These are phyloP conservation scores for Eulithis prunata DNA, from an alignment of 2,888 invertebrate genomes.

Conservation along the genomic window DNA sequence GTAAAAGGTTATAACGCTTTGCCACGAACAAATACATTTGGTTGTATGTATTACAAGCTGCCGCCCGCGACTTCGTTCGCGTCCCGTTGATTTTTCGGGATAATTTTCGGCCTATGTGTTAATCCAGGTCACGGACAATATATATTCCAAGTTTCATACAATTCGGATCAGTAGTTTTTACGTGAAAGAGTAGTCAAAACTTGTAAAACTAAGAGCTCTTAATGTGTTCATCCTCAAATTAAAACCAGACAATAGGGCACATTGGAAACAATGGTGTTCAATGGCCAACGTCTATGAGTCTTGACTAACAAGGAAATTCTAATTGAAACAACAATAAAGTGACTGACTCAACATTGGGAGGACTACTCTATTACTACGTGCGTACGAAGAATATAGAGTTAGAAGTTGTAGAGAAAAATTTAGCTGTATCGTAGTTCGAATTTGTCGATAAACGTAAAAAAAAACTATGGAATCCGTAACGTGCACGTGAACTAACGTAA, in stretches of 20 bases:
- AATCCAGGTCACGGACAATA: too few relatives aligned
- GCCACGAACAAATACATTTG: constrained; percentile 2
- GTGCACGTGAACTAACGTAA: not conserved
- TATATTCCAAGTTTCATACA: too few relatives aligned
- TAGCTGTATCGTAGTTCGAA: not conserved
- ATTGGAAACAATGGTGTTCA: constrained; percentile 32
- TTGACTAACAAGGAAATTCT: constrained; percentile 52
- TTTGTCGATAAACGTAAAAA: not conserved
- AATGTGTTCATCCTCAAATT: constrained; percentile 19
- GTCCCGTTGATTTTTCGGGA: too few relatives aligned
- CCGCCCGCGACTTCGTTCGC: too few relatives aligned
- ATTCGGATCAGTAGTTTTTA: too few relatives aligned
- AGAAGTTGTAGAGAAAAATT: not conserved
- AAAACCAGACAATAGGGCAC: constrained; percentile 27
- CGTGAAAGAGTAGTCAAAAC: too few relatives aligned
- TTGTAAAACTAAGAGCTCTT: not conserved
- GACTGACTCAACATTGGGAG: constrained; percentile 30
- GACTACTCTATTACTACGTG: not conserved
- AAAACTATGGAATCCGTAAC: too few relatives aligned
- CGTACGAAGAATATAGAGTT: not conserved
- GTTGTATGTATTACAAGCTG: too few relatives aligned
- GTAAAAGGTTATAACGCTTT: constrained; percentile 3
- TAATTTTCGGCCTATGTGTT: too few relatives aligned
- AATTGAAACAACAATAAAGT: constrained; percentile 51
- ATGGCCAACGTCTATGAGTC: constrained; percentile 30